Evolutionary conservation across 2,797 vertebrate genomes (phyloP).

Genomic region (Triplophysa bombifrons): DNA sequence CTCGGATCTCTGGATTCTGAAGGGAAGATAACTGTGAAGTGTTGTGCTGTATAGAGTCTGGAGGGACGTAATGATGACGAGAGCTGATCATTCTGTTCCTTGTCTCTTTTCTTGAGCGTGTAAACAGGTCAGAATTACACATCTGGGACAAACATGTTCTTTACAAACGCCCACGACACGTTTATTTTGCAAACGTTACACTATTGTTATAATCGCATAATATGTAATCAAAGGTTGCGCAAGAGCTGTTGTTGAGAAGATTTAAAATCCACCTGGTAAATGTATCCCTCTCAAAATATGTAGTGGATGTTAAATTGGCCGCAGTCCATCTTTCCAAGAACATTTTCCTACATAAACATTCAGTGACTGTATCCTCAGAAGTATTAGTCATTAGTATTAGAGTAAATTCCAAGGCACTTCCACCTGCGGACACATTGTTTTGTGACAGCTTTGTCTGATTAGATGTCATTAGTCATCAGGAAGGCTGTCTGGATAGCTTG

Average conservation of each 20-base stretch:
- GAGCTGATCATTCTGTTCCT: constrained; percentile 28
- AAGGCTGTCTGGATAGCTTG: constrained; percentile 40
- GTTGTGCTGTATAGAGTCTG: background rate
- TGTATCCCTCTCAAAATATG: background rate
- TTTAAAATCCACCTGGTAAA: background rate
- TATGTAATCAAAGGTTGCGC: constrained; percentile 33
- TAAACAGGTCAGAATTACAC: constrained; percentile 2
- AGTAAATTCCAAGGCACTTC: constrained; percentile 38
- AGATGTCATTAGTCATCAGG: constrained; percentile 45
- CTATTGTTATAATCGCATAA: background rate
- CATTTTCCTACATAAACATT: constrained; percentile 16
- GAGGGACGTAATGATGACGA: background rate
- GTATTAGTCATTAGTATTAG: constrained; percentile 19
- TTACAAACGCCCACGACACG: background rate
- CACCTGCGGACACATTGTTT: constrained; percentile 26
- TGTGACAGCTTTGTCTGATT: constrained; percentile 39
- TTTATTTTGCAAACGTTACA: background rate
- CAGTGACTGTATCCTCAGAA: background rate
- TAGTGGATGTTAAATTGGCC: background rate
- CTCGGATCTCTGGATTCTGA: background rate
- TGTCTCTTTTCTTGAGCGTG: background rate
- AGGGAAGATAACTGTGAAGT: background rate
- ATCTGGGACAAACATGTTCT: background rate
- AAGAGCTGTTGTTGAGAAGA: constrained; percentile 3
- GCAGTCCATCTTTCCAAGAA: constrained; percentile 1